Evolutionary conservation across 2,888 invertebrate genomes (phyloP).

Genomic region (Laothoe populi): DNA sequence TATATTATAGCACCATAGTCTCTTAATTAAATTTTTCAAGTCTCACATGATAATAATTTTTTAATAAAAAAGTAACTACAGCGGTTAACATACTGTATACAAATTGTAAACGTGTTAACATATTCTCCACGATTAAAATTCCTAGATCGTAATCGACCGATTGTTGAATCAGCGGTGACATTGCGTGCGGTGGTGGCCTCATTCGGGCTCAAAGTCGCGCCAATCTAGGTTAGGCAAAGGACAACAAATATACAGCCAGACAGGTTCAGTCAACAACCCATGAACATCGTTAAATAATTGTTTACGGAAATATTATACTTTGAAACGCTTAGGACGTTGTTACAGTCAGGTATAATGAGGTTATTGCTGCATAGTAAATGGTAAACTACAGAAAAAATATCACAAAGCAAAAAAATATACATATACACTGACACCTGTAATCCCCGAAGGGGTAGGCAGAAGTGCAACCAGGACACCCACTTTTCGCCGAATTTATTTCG

Average conservation of each 20-base stretch:
- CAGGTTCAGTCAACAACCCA: constrained; percentile 31
- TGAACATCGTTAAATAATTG: neutral
- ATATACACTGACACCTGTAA: too few relatives aligned
- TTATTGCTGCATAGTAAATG: neutral
- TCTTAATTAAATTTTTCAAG: too few relatives aligned
- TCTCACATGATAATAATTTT: too few relatives aligned
- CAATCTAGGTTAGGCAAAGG: constrained; percentile 59
- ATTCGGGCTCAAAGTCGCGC: constrained; percentile 41
- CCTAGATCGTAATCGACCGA: constrained; percentile 15
- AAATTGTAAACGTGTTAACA: neutral
- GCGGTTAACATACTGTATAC: neutral
- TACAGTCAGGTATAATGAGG: neutral
- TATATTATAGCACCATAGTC: too few relatives aligned
- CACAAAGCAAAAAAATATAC: neutral
- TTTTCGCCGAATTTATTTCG: too few relatives aligned
- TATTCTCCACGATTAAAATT: constrained; percentile 17
- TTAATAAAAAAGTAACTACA: too few relatives aligned
- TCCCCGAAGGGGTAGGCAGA: too few relatives aligned
- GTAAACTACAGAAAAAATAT: neutral
- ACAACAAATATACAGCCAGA: constrained; percentile 46
- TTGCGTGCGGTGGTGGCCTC: constrained; percentile 1
- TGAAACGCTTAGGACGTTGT: neutral
- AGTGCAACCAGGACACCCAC: too few relatives aligned
- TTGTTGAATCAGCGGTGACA: constrained; percentile 10
- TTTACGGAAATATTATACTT: neutral